Conservation (phyloP, 1,140 invertebrate species). For the Cydia splendana region DNA sequence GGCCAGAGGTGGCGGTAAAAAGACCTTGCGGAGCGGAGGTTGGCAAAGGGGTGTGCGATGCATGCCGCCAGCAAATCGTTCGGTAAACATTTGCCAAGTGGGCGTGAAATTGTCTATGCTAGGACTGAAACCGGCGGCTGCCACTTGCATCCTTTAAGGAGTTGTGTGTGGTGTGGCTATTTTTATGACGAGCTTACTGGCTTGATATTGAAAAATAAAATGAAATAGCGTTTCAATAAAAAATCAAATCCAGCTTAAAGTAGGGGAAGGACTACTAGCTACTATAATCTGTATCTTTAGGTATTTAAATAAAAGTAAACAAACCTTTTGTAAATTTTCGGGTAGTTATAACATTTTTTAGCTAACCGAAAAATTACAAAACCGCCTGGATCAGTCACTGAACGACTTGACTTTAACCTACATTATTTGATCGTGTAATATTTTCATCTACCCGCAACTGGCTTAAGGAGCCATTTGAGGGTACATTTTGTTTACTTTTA, state of each 20-base stretch:
- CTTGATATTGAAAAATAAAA: neutral
- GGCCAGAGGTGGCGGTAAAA: neutral
- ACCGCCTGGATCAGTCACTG: no score
- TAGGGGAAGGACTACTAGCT: no score
- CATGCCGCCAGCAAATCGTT: conserved; percentile 64
- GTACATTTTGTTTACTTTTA: no score
- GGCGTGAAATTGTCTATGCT: conserved; percentile 68
- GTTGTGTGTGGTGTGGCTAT: neutral
- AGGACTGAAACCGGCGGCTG: conserved; percentile 39
- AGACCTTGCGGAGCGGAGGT: neutral
- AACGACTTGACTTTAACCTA: no score
- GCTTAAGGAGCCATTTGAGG: no score
- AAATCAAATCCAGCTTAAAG: neutral
- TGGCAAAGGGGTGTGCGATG: neutral
- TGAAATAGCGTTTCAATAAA: neutral
- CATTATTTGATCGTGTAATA: no score
- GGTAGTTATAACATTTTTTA: no score
- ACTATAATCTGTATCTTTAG: no score
- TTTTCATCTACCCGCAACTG: no score
- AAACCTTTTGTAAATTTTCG: no score
- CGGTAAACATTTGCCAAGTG: conserved; percentile 69
- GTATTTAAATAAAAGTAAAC: no score
- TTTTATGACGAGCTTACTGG: neutral
- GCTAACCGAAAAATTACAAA: no score
- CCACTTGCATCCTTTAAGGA: conserved; percentile 42